These are phyloP conservation scores for Coendou prehensilis DNA, from an alignment of 2,797 vertebrate genomes.

Conservation along the genomic window DNA sequence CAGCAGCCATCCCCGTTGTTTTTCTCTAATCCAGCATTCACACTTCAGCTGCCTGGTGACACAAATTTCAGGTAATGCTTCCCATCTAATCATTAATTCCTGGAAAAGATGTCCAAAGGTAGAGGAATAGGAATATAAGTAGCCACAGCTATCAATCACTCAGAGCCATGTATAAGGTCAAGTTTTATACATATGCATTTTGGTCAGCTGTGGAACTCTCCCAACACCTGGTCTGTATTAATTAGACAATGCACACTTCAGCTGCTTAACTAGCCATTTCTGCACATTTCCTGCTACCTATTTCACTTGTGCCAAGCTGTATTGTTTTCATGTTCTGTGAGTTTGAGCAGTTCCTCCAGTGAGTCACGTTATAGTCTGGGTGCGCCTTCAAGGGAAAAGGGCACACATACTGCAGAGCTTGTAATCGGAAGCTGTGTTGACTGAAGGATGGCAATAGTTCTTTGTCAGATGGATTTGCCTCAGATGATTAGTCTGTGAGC, in stretches of 20 bases:
- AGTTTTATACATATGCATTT: neutral
- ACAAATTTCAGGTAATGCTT: neutral
- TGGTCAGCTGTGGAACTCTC: neutral
- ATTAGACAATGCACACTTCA: neutral
- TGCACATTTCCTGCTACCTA: neutral
- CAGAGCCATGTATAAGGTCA: neutral
- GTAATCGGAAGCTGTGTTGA: neutral
- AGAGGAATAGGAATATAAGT: neutral
- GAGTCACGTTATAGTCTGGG: neutral
- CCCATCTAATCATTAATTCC: neutral
- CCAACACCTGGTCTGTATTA: neutral
- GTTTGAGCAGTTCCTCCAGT: neutral
- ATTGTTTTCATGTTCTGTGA: neutral
- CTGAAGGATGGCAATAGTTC: neutral
- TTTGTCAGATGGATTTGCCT: neutral
- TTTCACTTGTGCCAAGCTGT: neutral
- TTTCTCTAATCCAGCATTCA: neutral
- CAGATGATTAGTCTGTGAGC: neutral
- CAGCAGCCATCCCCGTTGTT: neutral
- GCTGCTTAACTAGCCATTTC: neutral
- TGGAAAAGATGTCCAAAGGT: neutral
- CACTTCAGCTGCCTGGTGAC: neutral
- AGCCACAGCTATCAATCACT: neutral
- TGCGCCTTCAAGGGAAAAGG: neutral
- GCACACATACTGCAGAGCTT: neutral